phyloP scores from a whole-genome alignment of 53 echinoderm and acorn worm species.

The Zoroaster sp. region DNA sequence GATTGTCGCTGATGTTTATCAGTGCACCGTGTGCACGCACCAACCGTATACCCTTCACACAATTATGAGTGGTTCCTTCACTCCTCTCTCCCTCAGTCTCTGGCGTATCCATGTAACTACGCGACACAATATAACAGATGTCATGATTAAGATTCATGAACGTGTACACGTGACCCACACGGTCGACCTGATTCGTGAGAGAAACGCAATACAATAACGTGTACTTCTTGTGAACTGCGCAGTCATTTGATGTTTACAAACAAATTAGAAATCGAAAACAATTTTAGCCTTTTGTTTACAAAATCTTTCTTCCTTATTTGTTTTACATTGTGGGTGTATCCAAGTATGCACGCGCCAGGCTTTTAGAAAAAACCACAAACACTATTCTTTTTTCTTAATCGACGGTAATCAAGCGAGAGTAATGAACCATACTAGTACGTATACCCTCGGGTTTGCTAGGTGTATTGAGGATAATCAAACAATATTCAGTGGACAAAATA shows the following conservation, averaged over 20 bases:
- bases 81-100: neutral
- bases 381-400: neutral
- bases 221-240: slow-evolving; percentile 33
- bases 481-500: neutral
- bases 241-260: slow-evolving; percentile 42
- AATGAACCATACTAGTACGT: neutral
- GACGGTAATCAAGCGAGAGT: neutral
- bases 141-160: slow-evolving; percentile 42
- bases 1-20: neutral
- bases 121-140: slow-evolving; percentile 53
- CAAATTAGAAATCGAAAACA: slow-evolving; percentile 7
- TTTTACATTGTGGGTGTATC: neutral
- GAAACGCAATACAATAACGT: slow-evolving; percentile 13
- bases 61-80: neutral
- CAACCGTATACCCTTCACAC: neutral
- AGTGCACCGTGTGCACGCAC: neutral
- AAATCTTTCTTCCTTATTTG: neutral
- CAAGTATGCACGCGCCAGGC: neutral
- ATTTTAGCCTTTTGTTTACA: neutral
- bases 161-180: slow-evolving; percentile 42
- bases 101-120: neutral
- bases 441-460: neutral
- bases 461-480: neutral
- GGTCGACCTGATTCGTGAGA: slow-evolving; percentile 27
- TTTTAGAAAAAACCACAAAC: neutral